Evolutionary conservation across 2,888 invertebrate genomes (phyloP), one percentile per base, ranked within the genome.

Genomic region (Eupithecia insigniata): DNA sequence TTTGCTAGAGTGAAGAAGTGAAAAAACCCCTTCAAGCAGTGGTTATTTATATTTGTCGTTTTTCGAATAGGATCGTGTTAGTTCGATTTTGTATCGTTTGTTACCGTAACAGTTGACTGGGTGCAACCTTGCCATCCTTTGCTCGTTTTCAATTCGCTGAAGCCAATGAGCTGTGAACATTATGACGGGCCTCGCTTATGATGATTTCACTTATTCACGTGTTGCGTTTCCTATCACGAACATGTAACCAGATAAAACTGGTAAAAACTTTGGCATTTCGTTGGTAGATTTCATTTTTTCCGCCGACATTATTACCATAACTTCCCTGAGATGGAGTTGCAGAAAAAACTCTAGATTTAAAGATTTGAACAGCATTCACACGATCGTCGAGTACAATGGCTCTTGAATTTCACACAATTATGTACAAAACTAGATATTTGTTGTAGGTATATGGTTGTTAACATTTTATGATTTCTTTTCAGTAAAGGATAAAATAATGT

Each of bases 201-300:
- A 83, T 89, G 91, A 92, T 92, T 92, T 92, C 91, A 90, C 90
- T 90, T 88, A 84, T 87, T 87, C 84, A 84, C 78, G 78, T 87
- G 86, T 85, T 85, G 82, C 82, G 79, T 85, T 51, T 83, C 80
- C 80, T 83, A 87, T 85, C 90, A 89, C 87, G 88, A 89, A 89
- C 62, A 60, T 66, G 62, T 46, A 36, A 60, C 16, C 22, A 71
- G 46, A 69, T 69, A 72, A 75, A 81, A 81, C 69, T 72, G 73
- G 71, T 77, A 65, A 61, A 55, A 55, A 61, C 66, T 60, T 32
- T 18, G 60, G 14, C 39, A 58, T 36, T 55, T 64, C 7, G 51
- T 67, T 36, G 28, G 34, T n/a, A 62, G 71, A 71, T 67, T 22
- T 51, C 10, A 26, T 82, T 80, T 80, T 81, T 79, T 81, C 72